These are phyloP conservation scores for Meleagris gallopavo DNA, from an alignment of 2,113 vertebrate species.

Conservation along the genomic window DNA sequence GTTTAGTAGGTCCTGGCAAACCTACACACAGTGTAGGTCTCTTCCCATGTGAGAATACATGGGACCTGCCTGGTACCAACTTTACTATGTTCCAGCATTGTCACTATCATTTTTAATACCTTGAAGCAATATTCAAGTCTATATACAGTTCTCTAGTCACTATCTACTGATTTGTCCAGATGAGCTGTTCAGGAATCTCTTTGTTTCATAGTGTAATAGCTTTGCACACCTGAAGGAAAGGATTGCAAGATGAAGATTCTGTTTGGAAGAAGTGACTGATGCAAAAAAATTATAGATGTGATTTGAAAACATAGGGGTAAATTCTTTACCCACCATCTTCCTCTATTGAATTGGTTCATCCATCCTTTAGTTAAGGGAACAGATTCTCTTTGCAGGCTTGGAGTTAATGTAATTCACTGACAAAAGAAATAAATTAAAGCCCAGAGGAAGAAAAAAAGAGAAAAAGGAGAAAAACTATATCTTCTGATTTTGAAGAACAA, in stretches of 20 bases:
- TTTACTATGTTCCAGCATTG: too few relatives aligned
- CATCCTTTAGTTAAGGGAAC: background rate
- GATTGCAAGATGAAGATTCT: background rate
- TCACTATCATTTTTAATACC: too few relatives aligned
- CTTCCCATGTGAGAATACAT: too few relatives aligned
- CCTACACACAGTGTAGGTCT: too few relatives aligned
- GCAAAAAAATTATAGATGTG: background rate
- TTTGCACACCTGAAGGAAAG: background rate
- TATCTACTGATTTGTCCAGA: too few relatives aligned
- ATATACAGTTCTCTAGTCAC: too few relatives aligned
- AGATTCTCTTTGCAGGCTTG: background rate
- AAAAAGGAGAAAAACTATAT: background rate
- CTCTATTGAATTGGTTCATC: background rate
- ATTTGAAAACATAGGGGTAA: background rate
- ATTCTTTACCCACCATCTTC: accelerated
- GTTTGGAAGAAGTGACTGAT: background rate
- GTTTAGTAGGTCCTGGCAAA: too few relatives aligned
- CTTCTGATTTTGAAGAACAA: background rate
- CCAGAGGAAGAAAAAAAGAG: too few relatives aligned
- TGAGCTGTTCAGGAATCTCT: too few relatives aligned
- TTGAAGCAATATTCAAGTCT: too few relatives aligned
- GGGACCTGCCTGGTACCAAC: too few relatives aligned
- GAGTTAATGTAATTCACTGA: background rate
- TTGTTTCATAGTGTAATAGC: too few relatives aligned
- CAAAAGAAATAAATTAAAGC: background rate